Conservation (phyloP, 35 echinoderm and acorn worm species). For the Apostichopus japonicus region DNA sequence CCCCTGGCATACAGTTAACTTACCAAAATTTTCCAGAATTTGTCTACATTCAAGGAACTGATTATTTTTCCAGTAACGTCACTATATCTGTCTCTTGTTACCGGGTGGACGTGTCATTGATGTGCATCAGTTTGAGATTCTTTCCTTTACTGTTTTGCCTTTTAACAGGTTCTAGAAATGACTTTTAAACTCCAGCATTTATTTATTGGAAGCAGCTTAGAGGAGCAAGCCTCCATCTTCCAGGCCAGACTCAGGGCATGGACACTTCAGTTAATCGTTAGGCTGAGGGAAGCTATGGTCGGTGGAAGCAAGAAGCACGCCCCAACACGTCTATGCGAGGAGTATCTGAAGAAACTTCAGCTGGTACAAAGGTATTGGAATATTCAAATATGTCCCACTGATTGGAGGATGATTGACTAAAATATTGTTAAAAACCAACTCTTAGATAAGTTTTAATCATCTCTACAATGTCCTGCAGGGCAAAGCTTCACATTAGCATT, state of each 20-base stretch:
- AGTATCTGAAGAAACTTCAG: slow-evolving; percentile 76
- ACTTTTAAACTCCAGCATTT: slow-evolving; percentile 87
- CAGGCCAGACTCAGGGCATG: slow-evolving; percentile 80
- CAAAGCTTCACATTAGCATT: no score
- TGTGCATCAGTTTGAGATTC: not conserved
- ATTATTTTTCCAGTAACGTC: no score
- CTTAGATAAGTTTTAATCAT: no score
- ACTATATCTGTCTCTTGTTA: not conserved
- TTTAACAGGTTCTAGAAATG: slow-evolving; percentile 62
- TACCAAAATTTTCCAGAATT: no score
- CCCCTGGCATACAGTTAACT: no score
- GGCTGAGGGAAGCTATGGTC: slow-evolving; percentile 61
- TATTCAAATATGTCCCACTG: not conserved
- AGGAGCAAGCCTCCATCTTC: slow-evolving; percentile 79
- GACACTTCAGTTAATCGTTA: slow-evolving; percentile 81
- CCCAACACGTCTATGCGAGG: slow-evolving; percentile 61
- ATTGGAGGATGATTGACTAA: not conserved
- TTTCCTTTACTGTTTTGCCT: not conserved
- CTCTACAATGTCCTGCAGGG: no score
- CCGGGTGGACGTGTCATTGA: not conserved
- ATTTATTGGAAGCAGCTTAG: slow-evolving; percentile 79
- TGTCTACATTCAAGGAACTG: no score
- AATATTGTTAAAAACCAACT: not conserved
- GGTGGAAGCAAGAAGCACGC: slow-evolving; percentile 44
- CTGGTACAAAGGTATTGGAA: slow-evolving; percentile 66